A percentile compares a stretch with the other conserved stretches of the same genome.
phyloP scores from a whole-genome alignment of 2,113 vertebrate genomes.

The Carlito syrichta region DNA sequence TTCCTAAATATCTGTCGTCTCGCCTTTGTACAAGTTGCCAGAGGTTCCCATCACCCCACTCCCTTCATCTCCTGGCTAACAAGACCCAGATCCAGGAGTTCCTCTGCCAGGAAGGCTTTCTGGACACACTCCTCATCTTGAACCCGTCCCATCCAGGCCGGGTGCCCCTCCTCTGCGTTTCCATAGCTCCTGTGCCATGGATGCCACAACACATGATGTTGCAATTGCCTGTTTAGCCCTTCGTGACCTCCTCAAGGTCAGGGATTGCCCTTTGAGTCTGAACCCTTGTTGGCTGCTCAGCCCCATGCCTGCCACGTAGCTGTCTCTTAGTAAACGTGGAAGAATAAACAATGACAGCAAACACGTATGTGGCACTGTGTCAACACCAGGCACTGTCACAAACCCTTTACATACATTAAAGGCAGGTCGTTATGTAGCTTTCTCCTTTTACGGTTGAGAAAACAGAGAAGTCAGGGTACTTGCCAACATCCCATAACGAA shows the following conservation, averaged over 20 bases:
- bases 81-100: neutral
- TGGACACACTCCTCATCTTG: neutral
- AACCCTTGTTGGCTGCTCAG: neutral
- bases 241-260: neutral
- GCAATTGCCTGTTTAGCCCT: neutral
- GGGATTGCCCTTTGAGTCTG: neutral
- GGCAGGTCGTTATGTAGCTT: neutral
- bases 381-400: rapidly evolving
- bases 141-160: neutral
- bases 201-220: neutral
- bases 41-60: neutral
- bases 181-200: neutral
- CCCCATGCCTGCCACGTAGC: neutral
- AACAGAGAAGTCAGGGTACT: neutral
- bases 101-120: neutral
- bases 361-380: rapidly evolving
- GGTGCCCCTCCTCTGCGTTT: neutral
- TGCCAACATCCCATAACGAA: neutral
- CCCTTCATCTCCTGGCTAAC: neutral
- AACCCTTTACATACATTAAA: neutral
- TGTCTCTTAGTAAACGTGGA: neutral
- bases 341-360: neutral
- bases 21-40: neutral
- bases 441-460: neutral
- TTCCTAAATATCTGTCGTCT: neutral